Base-by-base conservation (phyloP, 64 coral and sea anemone genomes). In the Acropora yongei region DNA sequence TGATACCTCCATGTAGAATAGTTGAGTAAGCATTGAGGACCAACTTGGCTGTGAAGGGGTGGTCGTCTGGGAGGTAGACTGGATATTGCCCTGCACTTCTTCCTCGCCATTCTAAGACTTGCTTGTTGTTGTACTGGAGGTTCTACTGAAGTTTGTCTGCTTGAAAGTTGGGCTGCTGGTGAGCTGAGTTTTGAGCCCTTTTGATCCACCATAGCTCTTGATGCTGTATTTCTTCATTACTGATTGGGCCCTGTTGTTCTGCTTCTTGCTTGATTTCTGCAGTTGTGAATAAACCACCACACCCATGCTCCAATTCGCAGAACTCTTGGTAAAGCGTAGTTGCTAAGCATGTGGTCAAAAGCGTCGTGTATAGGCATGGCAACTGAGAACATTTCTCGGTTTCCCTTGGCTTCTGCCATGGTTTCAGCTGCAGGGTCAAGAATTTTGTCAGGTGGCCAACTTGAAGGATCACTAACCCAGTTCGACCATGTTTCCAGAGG, bases 161-260 rank as follows among this genome's bases (percentile, higher is more conserved):
- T 68, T 68, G 65, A 12, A 68, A 68, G n/a, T 75, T 75, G 5
- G 18, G 2, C 6, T 75, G 72, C 20, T 75, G 72, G 30, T 41
- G 39, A 5, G 72, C 72, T 86, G 80, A 80, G 77, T 78, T 47
- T 86, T 92, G 81, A 47, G 90, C 73, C 63, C 20, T 68, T 14
- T 73, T 72, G 61, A 92, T 78, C 80, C 90, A 92, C 80, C 80
- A 92, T 8, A 43, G 58, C 68, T 88, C 7, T 30, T 86, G 83
- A 18, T 47, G 18, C 18, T 86, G 44, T 18, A 86, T 71, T 16
- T 86, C 66, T 8, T 66, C 83, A 43, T 41, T 86, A 51, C 19
- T 71, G 20, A 86, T 71, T 20, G 83, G 83, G 44, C n/a, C 83
- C 83, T 44, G 16, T 48, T 17, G 44, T 66, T 9, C 87, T 65